Percentiles rank a stretch among this genome's conserved stretches.
phyloP scores from a whole-genome alignment of 1,140 invertebrate genomes.

The Tachypleus tridentatus region DNA sequence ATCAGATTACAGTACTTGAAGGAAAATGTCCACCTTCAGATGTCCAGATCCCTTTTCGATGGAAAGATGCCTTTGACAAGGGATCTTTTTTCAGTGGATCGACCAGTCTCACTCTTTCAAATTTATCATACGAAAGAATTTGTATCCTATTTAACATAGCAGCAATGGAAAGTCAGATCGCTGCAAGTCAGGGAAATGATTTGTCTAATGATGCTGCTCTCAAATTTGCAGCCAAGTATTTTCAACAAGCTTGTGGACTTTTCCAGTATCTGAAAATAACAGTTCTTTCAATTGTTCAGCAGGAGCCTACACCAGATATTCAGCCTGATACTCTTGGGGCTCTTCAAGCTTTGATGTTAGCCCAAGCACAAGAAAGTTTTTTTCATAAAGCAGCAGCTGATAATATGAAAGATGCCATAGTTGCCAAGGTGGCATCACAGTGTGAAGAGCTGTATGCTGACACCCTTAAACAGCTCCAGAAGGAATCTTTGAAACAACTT shows the following conservation, averaged over 20 bases:
- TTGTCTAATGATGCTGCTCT: constrained; percentile 85
- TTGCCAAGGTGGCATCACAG: constrained; percentile 84
- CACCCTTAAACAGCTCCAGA: constrained; percentile 72
- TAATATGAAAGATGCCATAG: constrained; percentile 81
- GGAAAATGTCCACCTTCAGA: constrained; percentile 82
- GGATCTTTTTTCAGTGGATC: constrained; percentile 85
- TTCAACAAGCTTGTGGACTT: constrained; percentile 78
- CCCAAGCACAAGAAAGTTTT: constrained; percentile 95
- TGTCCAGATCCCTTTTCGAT: constrained; percentile 81
- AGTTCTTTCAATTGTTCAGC: constrained; percentile 65
- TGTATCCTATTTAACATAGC: constrained; percentile 96
- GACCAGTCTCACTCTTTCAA: constrained; percentile 54
- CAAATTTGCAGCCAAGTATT: constrained; percentile 80
- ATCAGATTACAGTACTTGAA: constrained; percentile 84
- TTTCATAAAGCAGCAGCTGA: constrained; percentile 83
- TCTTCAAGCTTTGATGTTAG: constrained; percentile 78
- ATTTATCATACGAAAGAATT: constrained; percentile 76
- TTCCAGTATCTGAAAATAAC: constrained; percentile 77
- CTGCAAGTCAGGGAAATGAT: constrained; percentile 53
- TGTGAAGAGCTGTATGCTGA: constrained; percentile 89
- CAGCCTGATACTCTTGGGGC: constrained; percentile 79
- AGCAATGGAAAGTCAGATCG: constrained; percentile 80
- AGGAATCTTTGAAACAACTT: constrained; percentile 63
- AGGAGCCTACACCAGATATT: constrained; percentile 91
- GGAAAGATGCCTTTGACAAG: constrained; percentile 99